Conservation (phyloP, 2,888 invertebrate species). For the Rhaphigaster nebulosa region DNA sequence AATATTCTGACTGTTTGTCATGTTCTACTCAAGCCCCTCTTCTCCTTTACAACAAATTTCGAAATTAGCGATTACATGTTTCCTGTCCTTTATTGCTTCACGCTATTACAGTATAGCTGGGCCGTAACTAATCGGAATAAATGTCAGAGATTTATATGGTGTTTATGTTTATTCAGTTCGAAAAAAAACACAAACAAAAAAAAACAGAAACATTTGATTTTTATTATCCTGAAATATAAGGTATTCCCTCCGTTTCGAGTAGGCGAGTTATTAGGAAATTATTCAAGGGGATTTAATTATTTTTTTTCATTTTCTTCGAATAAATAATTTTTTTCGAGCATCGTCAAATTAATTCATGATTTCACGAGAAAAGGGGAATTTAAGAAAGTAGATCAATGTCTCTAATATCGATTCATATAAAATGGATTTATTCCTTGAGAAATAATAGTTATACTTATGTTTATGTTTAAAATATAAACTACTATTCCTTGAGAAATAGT, state of each 20-base stretch:
- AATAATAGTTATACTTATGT: too few species aligned
- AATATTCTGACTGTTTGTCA: slow-evolving; percentile 36
- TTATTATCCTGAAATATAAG: slow-evolving; percentile 4
- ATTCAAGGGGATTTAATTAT: neutral
- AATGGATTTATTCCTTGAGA: too few species aligned
- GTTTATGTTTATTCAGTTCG: slow-evolving; percentile 15
- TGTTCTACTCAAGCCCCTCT: neutral
- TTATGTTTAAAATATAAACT: too few species aligned
- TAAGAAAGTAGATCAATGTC: too few species aligned
- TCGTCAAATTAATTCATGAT: neutral
- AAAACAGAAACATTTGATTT: neutral
- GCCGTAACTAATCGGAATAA: slow-evolving; percentile 6
- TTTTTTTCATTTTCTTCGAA: neutral
- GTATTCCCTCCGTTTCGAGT: neutral
- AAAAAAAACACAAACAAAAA: neutral
- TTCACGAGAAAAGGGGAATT: neutral
- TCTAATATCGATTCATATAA: too few species aligned
- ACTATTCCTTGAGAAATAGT: too few species aligned
- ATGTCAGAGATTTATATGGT: neutral
- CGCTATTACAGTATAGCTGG: neutral
- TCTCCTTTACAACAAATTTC: slow-evolving; percentile 1
- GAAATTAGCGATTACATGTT: slow-evolving; percentile 9
- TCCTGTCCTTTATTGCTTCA: neutral
- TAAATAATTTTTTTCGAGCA: neutral
- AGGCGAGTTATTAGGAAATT: slow-evolving; percentile 1